Conservation (phyloP, 37 sponge, comb jelly and placozoan species). For the Halisarca cf. caerulea region DNA sequence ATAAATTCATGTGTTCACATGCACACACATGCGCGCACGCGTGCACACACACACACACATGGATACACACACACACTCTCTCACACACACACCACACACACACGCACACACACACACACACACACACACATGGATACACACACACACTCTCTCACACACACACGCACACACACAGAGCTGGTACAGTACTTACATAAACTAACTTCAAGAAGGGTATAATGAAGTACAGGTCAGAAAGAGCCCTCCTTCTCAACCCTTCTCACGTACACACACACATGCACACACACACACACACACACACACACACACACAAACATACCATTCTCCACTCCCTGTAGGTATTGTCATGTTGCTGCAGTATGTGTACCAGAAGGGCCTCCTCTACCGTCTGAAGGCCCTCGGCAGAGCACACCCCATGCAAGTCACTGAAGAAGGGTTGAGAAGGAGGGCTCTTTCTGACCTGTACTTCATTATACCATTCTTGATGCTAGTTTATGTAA, state of each 20-base stretch:
- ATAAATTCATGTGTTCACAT: too few relatives aligned
- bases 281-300: conserved; percentile 1
- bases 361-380: conserved; percentile 16
- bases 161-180: neutral
- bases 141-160: conserved; percentile 12
- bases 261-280: conserved; percentile 37
- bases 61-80: conserved; percentile 6
- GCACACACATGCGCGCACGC: conserved; percentile 1
- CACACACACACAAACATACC: neutral
- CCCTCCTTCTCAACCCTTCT: neutral
- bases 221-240: conserved; percentile 4
- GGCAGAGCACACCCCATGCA: conserved; percentile 25
- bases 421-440: conserved; percentile 10
- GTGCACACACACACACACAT: neutral
- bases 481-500: conserved; percentile 13
- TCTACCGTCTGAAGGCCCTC: conserved; percentile 6
- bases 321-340: neutral
- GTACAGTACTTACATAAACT: neutral
- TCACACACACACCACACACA: conserved; percentile 3
- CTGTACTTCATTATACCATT: conserved; percentile 22
- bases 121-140: neutral
- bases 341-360: conserved; percentile 23
- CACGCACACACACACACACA: conserved; percentile 22
- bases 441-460: neutral
- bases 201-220: neutral